These are phyloP conservation scores for Rhingia rostrata DNA, from an alignment of 2,888 invertebrate species.

Conservation along the genomic window DNA sequence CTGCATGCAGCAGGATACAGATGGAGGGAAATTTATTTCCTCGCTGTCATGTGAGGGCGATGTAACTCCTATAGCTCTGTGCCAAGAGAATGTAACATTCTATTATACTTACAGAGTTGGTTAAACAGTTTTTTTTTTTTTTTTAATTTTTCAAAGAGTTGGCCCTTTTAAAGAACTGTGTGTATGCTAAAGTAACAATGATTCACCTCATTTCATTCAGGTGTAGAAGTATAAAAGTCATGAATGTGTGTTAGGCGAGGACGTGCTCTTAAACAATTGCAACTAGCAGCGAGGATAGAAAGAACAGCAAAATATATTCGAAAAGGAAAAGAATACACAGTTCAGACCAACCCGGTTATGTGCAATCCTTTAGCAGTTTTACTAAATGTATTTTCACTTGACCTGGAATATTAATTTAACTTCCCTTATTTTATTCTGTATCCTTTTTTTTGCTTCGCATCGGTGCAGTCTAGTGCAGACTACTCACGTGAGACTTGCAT, in stretches of 20 bases:
- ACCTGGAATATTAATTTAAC: constrained; percentile 75
- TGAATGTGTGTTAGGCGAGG: constrained; percentile 58
- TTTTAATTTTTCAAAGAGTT: constrained; percentile 8
- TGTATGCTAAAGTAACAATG: constrained; percentile 64
- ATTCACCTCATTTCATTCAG: constrained; percentile 71
- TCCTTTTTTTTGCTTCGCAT: constrained; percentile 24
- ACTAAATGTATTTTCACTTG: constrained; percentile 74
- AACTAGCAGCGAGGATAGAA: not conserved
- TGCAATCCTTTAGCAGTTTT: constrained; percentile 62
- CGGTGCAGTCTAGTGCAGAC: constrained; percentile 51
- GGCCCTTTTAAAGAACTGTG: constrained; percentile 6
- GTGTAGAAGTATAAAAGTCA: constrained; percentile 54
- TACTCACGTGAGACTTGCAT: constrained; percentile 38
- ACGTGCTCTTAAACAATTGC: constrained; percentile 62
- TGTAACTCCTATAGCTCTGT: constrained; percentile 17
- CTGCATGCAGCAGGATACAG: constrained; percentile 36
- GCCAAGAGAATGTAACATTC: constrained; percentile 52
- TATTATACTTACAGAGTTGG: constrained; percentile 52
- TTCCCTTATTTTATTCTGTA: constrained; percentile 30
- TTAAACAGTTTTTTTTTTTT: not conserved
- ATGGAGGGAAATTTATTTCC: constrained; percentile 47
- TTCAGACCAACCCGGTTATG: constrained; percentile 43
- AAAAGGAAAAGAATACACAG: constrained; percentile 14
- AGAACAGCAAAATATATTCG: not conserved
- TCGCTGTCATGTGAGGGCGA: not conserved